Base-by-base conservation (phyloP, 1,140 invertebrate species). In the Triops cancriformis region DNA sequence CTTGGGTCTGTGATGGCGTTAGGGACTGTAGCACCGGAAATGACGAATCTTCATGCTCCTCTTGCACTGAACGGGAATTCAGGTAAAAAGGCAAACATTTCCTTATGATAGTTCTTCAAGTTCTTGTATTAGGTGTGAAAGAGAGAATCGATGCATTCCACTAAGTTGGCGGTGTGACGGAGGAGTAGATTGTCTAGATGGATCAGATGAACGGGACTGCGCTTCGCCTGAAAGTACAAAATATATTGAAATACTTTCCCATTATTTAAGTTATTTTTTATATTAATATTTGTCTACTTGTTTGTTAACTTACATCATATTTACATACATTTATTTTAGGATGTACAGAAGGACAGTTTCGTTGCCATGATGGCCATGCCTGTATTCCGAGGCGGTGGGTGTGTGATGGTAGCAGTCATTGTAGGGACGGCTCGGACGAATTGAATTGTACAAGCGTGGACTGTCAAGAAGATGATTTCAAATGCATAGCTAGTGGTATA, bases 1-100 rank as follows among this genome's bases (percentile, higher is more conserved):
- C 87, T 31, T 89, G 89, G 87, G 84, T 87, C n/a, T 93, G 91
- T 81, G 90, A 92, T 81, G 89, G 89, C 14, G 85, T 86, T 1
- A 86, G 85, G 51, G 90, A 92, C 81, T 93, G 91, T 81, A 83
- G 85, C 0, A 86, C 85, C 4, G 89, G 88, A 28, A 87, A 88
- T 74, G 91, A 92, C 81, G 91, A 92, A 80, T 82, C 83, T 1
- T 85, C 87, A 75, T 92, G 91, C 81, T 80, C 85, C 23, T 74
- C 83, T 11, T 89, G 89, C 79, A 85, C 86, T 43, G 81, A 83
- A 11, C 83, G 86, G 74, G 88, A 90, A 79, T 88, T 85, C 80
- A 85, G 84, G 86, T 88, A 84, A 81, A 74, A 79, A n/a, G 26
- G 73, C 42, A 7, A 7, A 14, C 18, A 73, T n/a, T 26, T 73